Percentiles rank a stretch among this genome's conserved stretches.
Evolutionary conservation across 2,888 invertebrate species (phyloP).

Genomic region (Himalopsyche anomala): DNA sequence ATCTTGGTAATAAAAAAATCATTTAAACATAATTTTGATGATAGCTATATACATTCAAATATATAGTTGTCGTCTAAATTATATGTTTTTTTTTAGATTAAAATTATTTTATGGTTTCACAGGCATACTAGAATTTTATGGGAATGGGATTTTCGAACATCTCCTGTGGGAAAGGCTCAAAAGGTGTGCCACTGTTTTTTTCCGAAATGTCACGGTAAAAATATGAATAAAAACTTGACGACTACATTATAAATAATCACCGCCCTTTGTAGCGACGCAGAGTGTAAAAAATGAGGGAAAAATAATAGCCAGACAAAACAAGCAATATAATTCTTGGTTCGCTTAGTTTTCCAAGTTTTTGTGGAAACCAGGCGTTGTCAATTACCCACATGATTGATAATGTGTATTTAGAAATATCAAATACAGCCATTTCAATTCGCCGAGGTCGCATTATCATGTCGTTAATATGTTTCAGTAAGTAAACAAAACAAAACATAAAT

Average conservation of each 20-base stretch:
- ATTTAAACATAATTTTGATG: too few species aligned
- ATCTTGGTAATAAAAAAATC: too few species aligned
- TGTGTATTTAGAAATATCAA: slow-evolving; percentile 20
- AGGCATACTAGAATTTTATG: too few species aligned
- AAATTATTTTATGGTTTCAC: too few species aligned
- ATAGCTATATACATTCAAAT: too few species aligned
- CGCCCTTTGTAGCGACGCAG: neutral
- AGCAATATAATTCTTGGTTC: slow-evolving; percentile 7
- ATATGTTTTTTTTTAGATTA: too few species aligned
- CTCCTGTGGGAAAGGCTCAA: too few species aligned
- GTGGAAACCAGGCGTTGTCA: neutral
- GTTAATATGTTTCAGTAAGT: neutral
- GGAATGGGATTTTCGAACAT: too few species aligned
- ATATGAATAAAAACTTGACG: slow-evolving; percentile 24
- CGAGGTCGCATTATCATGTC: slow-evolving; percentile 6
- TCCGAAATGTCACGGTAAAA: neutral
- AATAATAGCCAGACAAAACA: slow-evolving; percentile 14
- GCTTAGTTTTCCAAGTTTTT: slow-evolving; percentile 7
- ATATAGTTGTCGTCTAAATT: too few species aligned
- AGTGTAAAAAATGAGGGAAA: slow-evolving; percentile 7
- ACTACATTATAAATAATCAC: slow-evolving; percentile 16
- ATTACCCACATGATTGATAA: neutral
- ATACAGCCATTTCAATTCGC: neutral
- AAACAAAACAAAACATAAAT: neutral
- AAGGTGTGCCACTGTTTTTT: neutral